Evolutionary conservation across 2,797 vertebrate species (phyloP).

Genomic region (Amazonetta brasiliensis): DNA sequence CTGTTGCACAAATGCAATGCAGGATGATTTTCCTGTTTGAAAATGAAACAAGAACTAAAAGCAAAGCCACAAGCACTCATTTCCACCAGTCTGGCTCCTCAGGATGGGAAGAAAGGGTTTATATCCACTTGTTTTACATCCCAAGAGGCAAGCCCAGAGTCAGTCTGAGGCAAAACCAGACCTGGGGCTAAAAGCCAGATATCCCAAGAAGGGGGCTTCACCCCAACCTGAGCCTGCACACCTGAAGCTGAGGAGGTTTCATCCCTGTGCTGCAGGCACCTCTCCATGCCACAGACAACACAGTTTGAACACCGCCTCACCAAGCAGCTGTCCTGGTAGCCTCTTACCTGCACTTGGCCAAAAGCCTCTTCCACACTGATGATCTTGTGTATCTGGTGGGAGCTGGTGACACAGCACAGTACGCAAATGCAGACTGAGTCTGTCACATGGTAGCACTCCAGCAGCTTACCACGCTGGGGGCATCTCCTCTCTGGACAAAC

Average conservation of each 20-base stretch:
- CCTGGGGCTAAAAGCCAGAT: not conserved
- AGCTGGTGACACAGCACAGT: conserved; percentile 70
- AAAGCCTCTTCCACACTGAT: not conserved
- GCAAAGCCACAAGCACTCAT: not conserved
- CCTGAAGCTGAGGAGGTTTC: fast-evolving
- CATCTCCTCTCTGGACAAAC: conserved; percentile 63
- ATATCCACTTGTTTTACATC: not conserved
- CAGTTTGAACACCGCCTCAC: fast-evolving
- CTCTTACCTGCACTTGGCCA: not conserved
- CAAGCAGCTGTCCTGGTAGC: fast-evolving
- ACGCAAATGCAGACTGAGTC: conserved; percentile 76
- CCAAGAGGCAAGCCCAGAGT: not conserved
- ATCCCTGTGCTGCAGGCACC: not conserved
- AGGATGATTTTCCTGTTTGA: not conserved
- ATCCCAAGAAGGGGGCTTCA: not conserved
- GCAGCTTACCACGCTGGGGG: conserved; percentile 56
- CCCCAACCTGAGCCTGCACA: not conserved
- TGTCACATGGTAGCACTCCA: conserved; percentile 78
- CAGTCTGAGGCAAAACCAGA: not conserved
- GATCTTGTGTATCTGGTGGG: conserved; percentile 69
- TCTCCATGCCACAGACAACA: fast-evolving
- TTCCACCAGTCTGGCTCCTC: not conserved
- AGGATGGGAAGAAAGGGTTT: not conserved
- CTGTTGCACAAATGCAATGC: not conserved
- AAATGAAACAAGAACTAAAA: not conserved